Evolutionary conservation across 2,113 vertebrate species (phyloP).

Genomic region (Gambusia holbrooki): DNA sequence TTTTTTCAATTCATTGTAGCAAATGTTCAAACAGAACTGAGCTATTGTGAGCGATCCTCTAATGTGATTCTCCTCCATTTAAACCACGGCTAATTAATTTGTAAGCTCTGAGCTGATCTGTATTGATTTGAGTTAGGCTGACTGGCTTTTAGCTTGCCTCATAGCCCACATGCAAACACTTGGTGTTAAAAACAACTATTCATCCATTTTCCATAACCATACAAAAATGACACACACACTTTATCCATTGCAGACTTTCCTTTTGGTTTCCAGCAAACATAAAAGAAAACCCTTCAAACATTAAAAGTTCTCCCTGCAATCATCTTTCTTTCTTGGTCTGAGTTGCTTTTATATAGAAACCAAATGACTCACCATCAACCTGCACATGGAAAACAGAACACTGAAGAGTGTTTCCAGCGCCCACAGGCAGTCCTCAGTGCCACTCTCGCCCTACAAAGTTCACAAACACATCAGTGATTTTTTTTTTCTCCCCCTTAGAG

Average conservation of each 20-base stretch:
- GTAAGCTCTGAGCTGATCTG: conserved; percentile 44
- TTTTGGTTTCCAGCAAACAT: conserved; percentile 37
- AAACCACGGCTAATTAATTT: conserved; percentile 46
- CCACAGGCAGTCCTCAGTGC: conserved; percentile 89
- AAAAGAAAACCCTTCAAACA: conserved; percentile 40
- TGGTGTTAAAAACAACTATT: conserved; percentile 65
- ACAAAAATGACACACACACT: conserved; percentile 16
- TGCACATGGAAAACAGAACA: conserved; percentile 96
- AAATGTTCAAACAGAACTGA: conserved; percentile 51
- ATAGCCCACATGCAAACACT: conserved; percentile 56
- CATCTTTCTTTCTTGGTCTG: conserved; percentile 21
- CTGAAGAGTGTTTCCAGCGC: conserved; percentile 96
- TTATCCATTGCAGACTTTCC: conserved; percentile 24
- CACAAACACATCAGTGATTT: conserved; percentile 39
- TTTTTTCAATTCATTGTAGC: background rate
- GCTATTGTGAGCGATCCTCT: conserved; percentile 34
- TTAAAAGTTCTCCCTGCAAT: conserved; percentile 28
- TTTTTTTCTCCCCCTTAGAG: conserved; percentile 17
- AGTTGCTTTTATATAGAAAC: conserved; percentile 32
- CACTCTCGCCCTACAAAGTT: conserved; percentile 89
- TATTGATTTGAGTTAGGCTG: conserved; percentile 54
- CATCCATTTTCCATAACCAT: conserved; percentile 62
- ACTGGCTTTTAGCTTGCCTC: conserved; percentile 44
- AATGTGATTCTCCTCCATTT: conserved; percentile 36
- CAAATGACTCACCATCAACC: conserved; percentile 91